Conservation (phyloP, 2,888 invertebrate species). For the Morpho helenor region DNA sequence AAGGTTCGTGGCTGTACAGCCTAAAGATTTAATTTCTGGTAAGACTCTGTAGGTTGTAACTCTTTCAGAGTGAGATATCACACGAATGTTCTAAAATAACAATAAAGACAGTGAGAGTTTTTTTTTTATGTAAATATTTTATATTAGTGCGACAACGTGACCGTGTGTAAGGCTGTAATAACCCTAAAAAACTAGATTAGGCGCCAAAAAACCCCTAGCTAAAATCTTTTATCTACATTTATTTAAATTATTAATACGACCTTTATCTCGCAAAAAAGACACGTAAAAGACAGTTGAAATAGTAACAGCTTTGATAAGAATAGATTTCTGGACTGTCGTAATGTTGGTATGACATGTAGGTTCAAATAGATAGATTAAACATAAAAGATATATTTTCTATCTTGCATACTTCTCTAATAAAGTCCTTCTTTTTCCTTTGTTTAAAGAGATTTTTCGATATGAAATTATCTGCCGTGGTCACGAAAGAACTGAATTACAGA, state of each 20-base stretch:
- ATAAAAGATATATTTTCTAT: too few species aligned
- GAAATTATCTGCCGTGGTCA: too few species aligned
- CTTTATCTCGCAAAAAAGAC: neutral
- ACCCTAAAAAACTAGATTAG: slow-evolving; percentile 50
- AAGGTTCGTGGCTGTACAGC: too few species aligned
- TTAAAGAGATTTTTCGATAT: too few species aligned
- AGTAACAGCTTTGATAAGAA: too few species aligned
- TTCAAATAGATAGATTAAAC: too few species aligned
- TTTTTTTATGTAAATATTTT: slow-evolving; percentile 53
- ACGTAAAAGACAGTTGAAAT: too few species aligned
- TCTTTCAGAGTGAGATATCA: neutral
- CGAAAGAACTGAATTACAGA: too few species aligned
- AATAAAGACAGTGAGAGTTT: slow-evolving; percentile 58
- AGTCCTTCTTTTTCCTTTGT: too few species aligned
- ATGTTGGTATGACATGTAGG: too few species aligned
- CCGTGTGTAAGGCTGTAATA: slow-evolving; percentile 58
- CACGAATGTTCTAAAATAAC: neutral
- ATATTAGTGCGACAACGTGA: slow-evolving; percentile 47
- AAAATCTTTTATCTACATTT: slow-evolving; percentile 4
- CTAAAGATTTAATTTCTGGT: neutral
- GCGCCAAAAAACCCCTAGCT: slow-evolving; percentile 42
- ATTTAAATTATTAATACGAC: neutral
- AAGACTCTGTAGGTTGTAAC: slow-evolving; percentile 21
- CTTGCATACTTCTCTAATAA: too few species aligned
- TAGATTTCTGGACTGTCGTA: too few species aligned